Evolutionary conservation across 2,113 vertebrate genomes (phyloP).

Genomic region (Lepidothrix coronata): DNA sequence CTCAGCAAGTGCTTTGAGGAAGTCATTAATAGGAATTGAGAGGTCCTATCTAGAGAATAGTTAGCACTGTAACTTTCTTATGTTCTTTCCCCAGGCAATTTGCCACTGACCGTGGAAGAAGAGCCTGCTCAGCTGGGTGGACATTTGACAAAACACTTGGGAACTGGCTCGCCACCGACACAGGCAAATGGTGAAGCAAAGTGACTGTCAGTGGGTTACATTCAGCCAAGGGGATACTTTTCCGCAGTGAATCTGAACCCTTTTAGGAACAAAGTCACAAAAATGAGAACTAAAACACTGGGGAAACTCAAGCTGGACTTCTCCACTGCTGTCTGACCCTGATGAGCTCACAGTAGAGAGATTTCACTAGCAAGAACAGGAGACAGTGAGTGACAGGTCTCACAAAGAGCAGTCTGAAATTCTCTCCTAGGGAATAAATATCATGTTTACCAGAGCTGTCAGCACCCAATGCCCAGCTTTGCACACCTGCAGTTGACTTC

Average conservation of each 20-base stretch:
- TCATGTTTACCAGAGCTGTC: not conserved
- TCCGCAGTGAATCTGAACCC: not conserved
- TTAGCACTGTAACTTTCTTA: not conserved
- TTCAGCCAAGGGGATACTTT: not conserved
- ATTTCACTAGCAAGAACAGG: not conserved
- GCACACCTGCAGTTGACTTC: slow-evolving; percentile 6
- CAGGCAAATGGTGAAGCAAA: not conserved
- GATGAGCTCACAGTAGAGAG: not conserved
- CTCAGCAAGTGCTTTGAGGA: not conserved
- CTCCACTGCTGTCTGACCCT: not conserved
- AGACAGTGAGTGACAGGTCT: slow-evolving; percentile 11
- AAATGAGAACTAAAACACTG: not conserved
- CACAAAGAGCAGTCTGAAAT: slow-evolving; percentile 18
- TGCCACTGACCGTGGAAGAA: not conserved
- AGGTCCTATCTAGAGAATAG: not conserved
- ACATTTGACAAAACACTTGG: not conserved
- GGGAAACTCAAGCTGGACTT: not conserved
- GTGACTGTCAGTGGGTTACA: not conserved
- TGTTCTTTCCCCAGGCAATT: not conserved
- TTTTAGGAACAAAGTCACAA: not conserved
- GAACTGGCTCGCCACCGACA: not conserved
- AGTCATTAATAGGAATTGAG: not conserved
- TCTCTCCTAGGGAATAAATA: slow-evolving; percentile 25
- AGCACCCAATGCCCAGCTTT: slow-evolving; percentile 19
- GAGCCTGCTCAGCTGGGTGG: not conserved